These are phyloP conservation scores for Dreissena rostriformis DNA, from an alignment of 1,140 invertebrate species.

Conservation along the genomic window DNA sequence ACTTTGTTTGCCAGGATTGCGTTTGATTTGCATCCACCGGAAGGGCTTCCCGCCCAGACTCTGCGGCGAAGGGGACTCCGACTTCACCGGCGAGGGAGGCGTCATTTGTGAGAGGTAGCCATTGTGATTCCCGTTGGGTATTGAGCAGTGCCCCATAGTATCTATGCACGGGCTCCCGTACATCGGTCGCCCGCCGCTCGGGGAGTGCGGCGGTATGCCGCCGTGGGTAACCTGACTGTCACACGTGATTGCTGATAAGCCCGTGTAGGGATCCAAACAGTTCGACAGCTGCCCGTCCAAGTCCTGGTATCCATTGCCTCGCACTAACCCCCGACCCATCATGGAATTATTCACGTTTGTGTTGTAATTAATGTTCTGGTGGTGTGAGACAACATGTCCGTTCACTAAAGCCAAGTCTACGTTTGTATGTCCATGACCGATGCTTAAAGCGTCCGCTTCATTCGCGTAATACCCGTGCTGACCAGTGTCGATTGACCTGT, in stretches of 20 bases:
- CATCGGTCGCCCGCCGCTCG: conserved; percentile 57
- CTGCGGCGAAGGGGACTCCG: conserved; percentile 68
- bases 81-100: conserved; percentile 66
- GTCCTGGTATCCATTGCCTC: conserved; percentile 63
- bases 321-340: conserved; percentile 57
- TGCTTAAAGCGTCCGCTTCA: conserved; percentile 57
- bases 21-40: conserved; percentile 78
- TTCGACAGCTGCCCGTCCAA: conserved; percentile 64
- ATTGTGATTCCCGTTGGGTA: conserved; percentile 64
- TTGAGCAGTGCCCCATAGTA: conserved; percentile 64
- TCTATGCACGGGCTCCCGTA: conserved; percentile 64
- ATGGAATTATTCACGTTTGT: conserved; percentile 60
- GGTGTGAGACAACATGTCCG: conserved; percentile 60
- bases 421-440: conserved; percentile 48
- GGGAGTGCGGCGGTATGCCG: conserved; percentile 56
- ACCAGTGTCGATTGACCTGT: conserved; percentile 73
- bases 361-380: conserved; percentile 51
- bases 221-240: conserved; percentile 60
- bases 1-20: conserved; percentile 76
- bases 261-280: conserved; percentile 62
- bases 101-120: conserved; percentile 64
- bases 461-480: conserved; percentile 68
- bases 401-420: conserved; percentile 67
- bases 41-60: conserved; percentile 72
- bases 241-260: conserved; percentile 58